Evolutionary conservation across 2,888 invertebrate genomes (phyloP).

Genomic region (Crossocerus cetratus): DNA sequence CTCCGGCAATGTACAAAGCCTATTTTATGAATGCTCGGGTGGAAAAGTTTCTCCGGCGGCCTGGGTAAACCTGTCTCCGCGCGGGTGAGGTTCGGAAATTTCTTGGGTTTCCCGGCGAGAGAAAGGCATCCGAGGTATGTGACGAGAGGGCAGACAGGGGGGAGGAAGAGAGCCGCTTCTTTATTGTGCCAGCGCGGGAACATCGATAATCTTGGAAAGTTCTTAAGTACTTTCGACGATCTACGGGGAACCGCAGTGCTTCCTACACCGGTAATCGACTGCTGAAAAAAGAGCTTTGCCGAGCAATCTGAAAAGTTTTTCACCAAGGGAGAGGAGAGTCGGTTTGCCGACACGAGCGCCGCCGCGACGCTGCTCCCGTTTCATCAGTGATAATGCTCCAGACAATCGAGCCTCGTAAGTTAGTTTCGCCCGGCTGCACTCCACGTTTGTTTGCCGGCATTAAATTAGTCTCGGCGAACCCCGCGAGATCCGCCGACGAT

Average conservation of each 20-base stretch:
- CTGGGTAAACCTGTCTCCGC: conserved; percentile 17
- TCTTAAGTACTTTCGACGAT: conserved; percentile 39
- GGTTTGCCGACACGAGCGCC: too few species aligned
- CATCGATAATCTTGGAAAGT: conserved; percentile 53
- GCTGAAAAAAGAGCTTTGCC: conserved; percentile 18
- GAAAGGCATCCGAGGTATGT: conserved; percentile 26
- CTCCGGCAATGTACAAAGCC: conserved; percentile 36
- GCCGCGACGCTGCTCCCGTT: neutral
- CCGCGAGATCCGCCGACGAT: too few species aligned
- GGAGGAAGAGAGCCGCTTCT: conserved; percentile 23
- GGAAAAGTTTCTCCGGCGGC: conserved; percentile 25
- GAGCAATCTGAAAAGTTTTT: conserved; percentile 14
- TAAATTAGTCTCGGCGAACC: neutral
- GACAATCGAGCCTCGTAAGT: neutral
- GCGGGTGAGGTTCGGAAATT: conserved; percentile 9
- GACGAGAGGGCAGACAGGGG: conserved; percentile 18
- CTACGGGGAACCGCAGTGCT: conserved; percentile 29
- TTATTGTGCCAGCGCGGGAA: conserved; percentile 37
- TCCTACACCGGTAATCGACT: conserved; percentile 34
- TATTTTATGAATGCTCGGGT: conserved; percentile 27
- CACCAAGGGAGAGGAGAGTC: conserved; percentile 14
- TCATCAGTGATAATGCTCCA: conserved; percentile 4
- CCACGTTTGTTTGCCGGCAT: neutral
- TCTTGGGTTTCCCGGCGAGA: conserved; percentile 2
- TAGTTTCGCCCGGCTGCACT: neutral